Conservation (phyloP, 2,113 vertebrate genomes). For the Rhombomys opimus region DNA sequence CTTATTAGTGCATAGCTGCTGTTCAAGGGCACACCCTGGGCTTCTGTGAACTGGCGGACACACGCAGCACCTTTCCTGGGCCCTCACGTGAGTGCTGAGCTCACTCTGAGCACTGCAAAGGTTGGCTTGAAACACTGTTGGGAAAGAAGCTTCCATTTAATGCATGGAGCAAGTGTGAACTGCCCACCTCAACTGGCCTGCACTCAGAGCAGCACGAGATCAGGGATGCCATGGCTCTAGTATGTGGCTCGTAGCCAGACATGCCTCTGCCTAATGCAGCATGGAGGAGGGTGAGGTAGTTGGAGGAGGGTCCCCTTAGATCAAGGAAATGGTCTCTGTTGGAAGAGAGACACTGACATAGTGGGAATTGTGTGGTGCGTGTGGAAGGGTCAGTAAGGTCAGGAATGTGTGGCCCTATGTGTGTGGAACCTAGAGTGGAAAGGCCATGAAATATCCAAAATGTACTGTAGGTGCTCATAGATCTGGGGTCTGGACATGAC, state of each 20-base stretch:
- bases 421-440: neutral
- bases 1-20: neutral
- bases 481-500: neutral
- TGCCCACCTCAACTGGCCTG: neutral
- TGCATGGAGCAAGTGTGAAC: neutral
- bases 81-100: neutral
- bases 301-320: neutral
- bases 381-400: neutral
- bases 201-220: neutral
- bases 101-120: neutral
- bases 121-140: neutral
- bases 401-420: neutral
- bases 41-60: neutral
- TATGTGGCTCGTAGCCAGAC: neutral
- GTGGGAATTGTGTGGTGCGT: no score
- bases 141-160: neutral
- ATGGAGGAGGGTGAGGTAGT: neutral
- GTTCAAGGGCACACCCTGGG: neutral
- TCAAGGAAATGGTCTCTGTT: neutral
- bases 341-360: neutral
- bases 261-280: neutral
- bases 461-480: neutral
- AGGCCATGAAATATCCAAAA: neutral
- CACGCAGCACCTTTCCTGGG: neutral
- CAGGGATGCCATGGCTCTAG: neutral